Evolutionary conservation across 2,888 invertebrate genomes (phyloP).

Genomic region (Oxycera nigricornis): DNA sequence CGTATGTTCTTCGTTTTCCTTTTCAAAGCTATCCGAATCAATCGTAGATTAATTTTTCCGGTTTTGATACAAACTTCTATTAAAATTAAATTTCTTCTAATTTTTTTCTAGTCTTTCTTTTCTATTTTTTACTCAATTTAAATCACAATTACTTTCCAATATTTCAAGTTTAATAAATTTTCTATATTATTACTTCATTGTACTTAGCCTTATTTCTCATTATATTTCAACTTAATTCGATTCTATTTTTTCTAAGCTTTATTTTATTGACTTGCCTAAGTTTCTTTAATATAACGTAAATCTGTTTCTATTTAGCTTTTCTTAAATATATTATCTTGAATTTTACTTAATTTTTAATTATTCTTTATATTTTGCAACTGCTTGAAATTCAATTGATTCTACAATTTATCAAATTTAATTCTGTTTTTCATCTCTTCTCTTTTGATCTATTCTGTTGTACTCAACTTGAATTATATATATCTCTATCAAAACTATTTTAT

Average conservation of each 20-base stretch:
- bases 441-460: not conserved
- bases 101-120: not conserved
- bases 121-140: not conserved
- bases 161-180: too few relatives aligned
- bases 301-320: not conserved
- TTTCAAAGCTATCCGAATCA: not conserved
- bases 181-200: too few relatives aligned
- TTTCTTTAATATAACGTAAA: not conserved
- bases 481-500: too few relatives aligned
- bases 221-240: too few relatives aligned
- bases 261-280: not conserved
- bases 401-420: too few relatives aligned
- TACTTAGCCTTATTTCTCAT: too few relatives aligned
- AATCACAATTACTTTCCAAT: not conserved
- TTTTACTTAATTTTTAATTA: too few relatives aligned
- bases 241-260: too few relatives aligned
- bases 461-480: too few relatives aligned
- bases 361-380: too few relatives aligned
- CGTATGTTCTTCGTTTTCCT: not conserved
- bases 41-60: not conserved
- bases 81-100: conserved; percentile 26
- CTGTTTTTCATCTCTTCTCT: not conserved
- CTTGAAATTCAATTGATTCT: not conserved
- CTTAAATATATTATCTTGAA: not conserved
- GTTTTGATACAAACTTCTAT: not conserved